Evolutionary conservation across 2,888 invertebrate species (phyloP).

Genomic region (Drosophila subsilvestris): DNA sequence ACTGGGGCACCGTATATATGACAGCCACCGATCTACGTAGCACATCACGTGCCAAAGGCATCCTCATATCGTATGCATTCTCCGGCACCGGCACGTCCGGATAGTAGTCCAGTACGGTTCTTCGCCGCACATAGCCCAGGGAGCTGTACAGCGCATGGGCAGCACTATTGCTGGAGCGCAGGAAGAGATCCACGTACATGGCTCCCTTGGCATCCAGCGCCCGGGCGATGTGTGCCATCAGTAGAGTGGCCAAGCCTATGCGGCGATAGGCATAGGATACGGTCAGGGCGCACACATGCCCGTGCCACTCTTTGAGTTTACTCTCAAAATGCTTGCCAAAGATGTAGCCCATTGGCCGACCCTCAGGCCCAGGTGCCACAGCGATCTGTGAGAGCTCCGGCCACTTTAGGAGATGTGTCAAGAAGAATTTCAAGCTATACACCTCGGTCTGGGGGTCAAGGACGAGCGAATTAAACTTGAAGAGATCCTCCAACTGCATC

Average conservation of each 20-base stretch:
- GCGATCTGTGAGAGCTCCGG: slow-evolving; percentile 54
- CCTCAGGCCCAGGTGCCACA: slow-evolving; percentile 34
- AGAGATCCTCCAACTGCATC: slow-evolving; percentile 58
- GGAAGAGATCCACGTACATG: slow-evolving; percentile 48
- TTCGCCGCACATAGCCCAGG: slow-evolving; percentile 46
- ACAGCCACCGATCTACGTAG: not conserved
- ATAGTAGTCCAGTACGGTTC: slow-evolving; percentile 52
- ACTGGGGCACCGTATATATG: slow-evolving; percentile 13
- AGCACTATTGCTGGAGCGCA: slow-evolving; percentile 55
- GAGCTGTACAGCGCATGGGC: slow-evolving; percentile 47
- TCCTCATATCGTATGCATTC: slow-evolving; percentile 63
- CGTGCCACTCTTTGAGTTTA: slow-evolving; percentile 18
- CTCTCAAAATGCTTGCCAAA: slow-evolving; percentile 48
- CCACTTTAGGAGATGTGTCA: slow-evolving; percentile 53
- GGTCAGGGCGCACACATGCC: slow-evolving; percentile 58
- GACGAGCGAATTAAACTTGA: slow-evolving; percentile 62
- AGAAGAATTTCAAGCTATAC: slow-evolving; percentile 54
- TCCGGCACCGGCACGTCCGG: slow-evolving; percentile 51
- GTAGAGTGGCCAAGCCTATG: slow-evolving; percentile 55
- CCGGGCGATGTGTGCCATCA: slow-evolving; percentile 51
- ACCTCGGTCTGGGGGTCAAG: slow-evolving; percentile 62
- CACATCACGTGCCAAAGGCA: slow-evolving; percentile 35
- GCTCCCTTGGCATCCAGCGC: slow-evolving; percentile 27
- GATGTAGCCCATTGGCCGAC: slow-evolving; percentile 50
- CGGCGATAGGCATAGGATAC: slow-evolving; percentile 51